Base-by-base conservation (phyloP, 2,888 invertebrate species). In the Campopleginae sp. region DNA sequence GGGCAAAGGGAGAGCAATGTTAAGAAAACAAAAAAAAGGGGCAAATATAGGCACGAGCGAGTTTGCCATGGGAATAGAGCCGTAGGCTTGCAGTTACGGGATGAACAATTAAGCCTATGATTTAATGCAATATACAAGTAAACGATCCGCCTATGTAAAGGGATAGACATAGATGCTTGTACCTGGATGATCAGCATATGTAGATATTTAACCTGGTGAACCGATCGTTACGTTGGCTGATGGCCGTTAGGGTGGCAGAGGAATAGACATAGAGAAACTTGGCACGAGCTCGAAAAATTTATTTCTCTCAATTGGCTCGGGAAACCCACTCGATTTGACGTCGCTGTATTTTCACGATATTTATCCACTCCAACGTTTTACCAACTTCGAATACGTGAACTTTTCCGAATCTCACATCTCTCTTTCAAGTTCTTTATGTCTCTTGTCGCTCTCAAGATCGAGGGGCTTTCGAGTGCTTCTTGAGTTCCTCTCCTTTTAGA, bases 291-390 rank as follows among this genome's bases (percentile, higher is more conserved):
- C 85, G 86, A 79, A 86, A 86, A 80, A 85, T 85, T 44, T 77
- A 79, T 76, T 61, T 80, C 78, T 86, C 80, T 81, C 86, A 87
- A 85, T 80, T 78, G 80, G 84, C 80, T 86, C 84, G 77, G 78
- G 82, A 87, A 86, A 71, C 63, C 58, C 44, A 54, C 76, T 75
- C 48, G 38, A 61, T 44, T 82, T 80, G 48, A 42, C 79, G 33
- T 82, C 51, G 71, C 75, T 68, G 80, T 72, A 46, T 71, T 61
- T 76, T 65, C 48, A 63, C 65, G 79, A 72, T 27, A 72, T 79
- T 81, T 78, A 77, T 71, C 48, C 66, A 70, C 71, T 76, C 51
- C 48, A 58, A 80, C 54, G 27, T 79, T 82, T 65, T 75, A 68
- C 79, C 14, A 66, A 66, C 63, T 38, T 58, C 6, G 8, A 44